These are phyloP conservation scores for Eupristina koningsbergeri DNA, from an alignment of 1,140 invertebrate species.

Conservation along the genomic window DNA sequence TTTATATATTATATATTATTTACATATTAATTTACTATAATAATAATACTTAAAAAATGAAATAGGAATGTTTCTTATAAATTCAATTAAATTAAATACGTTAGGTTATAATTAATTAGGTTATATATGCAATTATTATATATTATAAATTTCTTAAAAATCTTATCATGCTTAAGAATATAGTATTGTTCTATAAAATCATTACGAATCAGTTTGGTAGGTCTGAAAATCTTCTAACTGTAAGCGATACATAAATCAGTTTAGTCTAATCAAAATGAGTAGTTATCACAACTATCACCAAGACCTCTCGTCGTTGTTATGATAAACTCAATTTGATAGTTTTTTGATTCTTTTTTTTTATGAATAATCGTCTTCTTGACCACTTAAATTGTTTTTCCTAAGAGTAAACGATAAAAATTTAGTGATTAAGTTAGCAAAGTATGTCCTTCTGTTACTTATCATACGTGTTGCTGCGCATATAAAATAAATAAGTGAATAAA, in stretches of 20 bases:
- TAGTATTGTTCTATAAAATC: background rate
- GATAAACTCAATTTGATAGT: slow-evolving; percentile 8
- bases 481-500: slow-evolving; percentile 22
- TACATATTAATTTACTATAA: too few species aligned
- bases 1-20: too few species aligned
- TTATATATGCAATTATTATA: too few species aligned
- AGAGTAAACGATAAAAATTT: slow-evolving; percentile 10
- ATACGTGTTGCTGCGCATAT: background rate
- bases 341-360: background rate
- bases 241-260: slow-evolving; percentile 5
- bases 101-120: too few species aligned
- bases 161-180: background rate
- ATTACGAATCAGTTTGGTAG: background rate
- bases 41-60: too few species aligned
- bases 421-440: slow-evolving; percentile 22
- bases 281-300: background rate
- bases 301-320: slow-evolving; percentile 13
- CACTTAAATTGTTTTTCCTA: slow-evolving; percentile 31
- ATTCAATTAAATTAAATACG: too few species aligned
- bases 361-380: background rate
- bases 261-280: background rate
- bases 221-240: background rate
- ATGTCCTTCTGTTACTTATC: slow-evolving; percentile 30
- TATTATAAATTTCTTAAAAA: too few species aligned
- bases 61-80: too few species aligned